A percentile compares a stretch with the other conserved stretches of the same genome.
Evolutionary conservation across 2,888 invertebrate species (phyloP).

Genomic region (Sesamia inferens): DNA sequence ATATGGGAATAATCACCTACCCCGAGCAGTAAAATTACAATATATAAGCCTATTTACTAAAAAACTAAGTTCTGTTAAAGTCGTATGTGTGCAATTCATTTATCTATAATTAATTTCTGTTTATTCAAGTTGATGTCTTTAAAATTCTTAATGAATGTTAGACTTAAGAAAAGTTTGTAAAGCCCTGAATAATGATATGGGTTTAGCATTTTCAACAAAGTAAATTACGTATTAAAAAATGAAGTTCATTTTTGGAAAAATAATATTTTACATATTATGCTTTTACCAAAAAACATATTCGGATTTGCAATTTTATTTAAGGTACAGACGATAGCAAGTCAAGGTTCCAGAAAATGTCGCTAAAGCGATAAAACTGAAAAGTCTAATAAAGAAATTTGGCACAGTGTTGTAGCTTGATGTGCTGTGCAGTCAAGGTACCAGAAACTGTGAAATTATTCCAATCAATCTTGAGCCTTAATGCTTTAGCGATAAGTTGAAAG

Average conservation of each 20-base stretch:
- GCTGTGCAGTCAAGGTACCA: no score
- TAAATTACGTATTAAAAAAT: neutral
- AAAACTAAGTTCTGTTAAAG: neutral
- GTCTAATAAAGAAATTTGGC: no score
- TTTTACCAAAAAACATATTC: conserved; percentile 9
- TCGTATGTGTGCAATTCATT: neutral
- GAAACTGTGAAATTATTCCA: no score
- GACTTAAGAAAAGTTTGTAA: conserved; percentile 12
- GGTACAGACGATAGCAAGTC: no score
- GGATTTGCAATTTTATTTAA: conserved; percentile 2
- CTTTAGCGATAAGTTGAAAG: no score
- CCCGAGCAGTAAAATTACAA: no score
- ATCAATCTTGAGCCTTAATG: no score
- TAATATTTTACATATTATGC: neutral
- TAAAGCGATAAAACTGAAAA: no score
- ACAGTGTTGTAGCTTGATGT: no score
- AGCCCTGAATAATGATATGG: conserved; percentile 6
- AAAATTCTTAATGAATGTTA: conserved; percentile 12
- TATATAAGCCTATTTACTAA: no score
- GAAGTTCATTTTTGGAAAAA: neutral
- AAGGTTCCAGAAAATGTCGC: no score
- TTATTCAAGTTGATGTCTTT: conserved; percentile 7
- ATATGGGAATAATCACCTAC: no score
- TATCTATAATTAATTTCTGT: conserved; percentile 8
- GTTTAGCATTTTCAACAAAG: conserved; percentile 10